phyloP scores from a whole-genome alignment of 37 sponge, comb jelly and placozoan species.

The Spongilla lacustris region DNA sequence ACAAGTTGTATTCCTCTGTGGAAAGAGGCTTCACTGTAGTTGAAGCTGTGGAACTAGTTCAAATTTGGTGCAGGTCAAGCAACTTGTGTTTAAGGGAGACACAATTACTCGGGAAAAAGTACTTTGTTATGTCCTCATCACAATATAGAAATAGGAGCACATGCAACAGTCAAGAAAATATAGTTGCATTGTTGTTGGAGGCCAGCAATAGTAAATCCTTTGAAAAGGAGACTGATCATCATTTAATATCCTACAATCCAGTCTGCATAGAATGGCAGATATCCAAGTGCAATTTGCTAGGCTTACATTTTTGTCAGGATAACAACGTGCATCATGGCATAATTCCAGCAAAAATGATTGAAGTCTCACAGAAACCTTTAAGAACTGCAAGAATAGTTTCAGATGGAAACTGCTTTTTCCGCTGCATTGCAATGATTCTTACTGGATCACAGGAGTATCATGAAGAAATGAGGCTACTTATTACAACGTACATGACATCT shows the following conservation, averaged over 20 bases:
- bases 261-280: not conserved
- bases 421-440: not conserved
- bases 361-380: not conserved
- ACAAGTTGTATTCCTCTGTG: too few species aligned
- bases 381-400: not conserved
- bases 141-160: not conserved
- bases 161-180: not conserved
- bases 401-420: not conserved
- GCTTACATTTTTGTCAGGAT: not conserved
- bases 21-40: too few species aligned
- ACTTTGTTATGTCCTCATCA: not conserved
- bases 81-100: slow-evolving; percentile 1
- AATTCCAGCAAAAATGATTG: slow-evolving; percentile 1
- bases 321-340: not conserved
- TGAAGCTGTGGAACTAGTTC: too few species aligned
- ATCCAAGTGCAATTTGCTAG: not conserved
- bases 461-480: slow-evolving; percentile 1
- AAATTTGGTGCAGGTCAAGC: not conserved
- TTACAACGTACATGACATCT: not conserved
- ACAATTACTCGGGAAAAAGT: not conserved
- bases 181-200: slow-evolving; percentile 1
- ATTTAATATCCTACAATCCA: not conserved
- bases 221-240: not conserved
- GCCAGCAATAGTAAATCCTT: not conserved
- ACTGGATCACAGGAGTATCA: slow-evolving; percentile 1